Evolutionary conservation across 2,888 invertebrate species (phyloP), one percentile per base, ranked within the genome.

Genomic region (Stictocephala bisonia): DNA sequence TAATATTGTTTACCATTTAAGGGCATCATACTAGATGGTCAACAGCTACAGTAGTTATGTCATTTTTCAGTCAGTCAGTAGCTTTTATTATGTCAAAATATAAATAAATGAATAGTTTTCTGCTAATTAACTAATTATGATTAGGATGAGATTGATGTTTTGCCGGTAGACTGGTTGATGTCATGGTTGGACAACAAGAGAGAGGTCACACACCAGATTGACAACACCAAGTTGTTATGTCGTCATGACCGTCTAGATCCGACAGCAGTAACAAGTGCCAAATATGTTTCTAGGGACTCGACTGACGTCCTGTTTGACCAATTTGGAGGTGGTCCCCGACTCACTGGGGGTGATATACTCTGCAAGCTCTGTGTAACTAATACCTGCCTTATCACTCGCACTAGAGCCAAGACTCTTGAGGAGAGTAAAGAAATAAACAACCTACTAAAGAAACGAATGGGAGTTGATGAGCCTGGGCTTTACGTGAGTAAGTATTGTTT

Each of bases 401-500:
- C 85, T 41, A 86, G 86, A 77, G 82, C 82, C 18, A 82, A 83
- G 68, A 82, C 87, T n/a, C 83, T 85, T 40, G 85, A 86, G 35
- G 88, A 88, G 80, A 81, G 83, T 35, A 87, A 87, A 77, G 82
- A 84, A 71, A 84, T 88, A 26, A 81, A 78, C 15, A 82, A 83
- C 50, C 80, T 84, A 3, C 79, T 86, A 71, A 85, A 86, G 51
- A 82, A 80, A 40, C 82, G 81, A 58, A 82, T 83, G 78, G 84
- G 84, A 60, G 76, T 80, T 29, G 79, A 72, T 20, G 84, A 78
- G 75, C 80, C 75, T 75, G 80, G 83, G 67, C 88, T 82, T 79
- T 86, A 88, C 84, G 84, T 88, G 20, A 88, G 88, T 4, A 87
- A 87, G 73, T 83, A 85, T 53, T 88, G 88, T 0, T 81, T 88